A percentile compares a stretch with the other conserved stretches of the same genome.
These are phyloP conservation scores for Laspeyria flexula DNA, from an alignment of 2,888 invertebrate species.

Conservation along the genomic window DNA sequence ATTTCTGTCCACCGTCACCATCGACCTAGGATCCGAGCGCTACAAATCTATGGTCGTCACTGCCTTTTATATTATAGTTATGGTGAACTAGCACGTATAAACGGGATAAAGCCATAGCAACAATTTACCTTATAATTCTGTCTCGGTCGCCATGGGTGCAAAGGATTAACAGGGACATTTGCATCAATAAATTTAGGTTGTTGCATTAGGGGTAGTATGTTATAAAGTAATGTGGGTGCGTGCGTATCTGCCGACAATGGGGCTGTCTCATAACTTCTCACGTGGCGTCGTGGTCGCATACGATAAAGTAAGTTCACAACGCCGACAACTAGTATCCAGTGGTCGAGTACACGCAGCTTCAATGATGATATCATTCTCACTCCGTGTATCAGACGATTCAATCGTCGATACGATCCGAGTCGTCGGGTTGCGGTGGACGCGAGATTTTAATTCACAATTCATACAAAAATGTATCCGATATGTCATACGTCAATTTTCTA, in stretches of 20 bases:
- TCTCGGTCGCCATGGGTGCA: slow-evolving; percentile 24
- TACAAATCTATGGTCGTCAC: too few species aligned
- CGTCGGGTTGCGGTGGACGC: slow-evolving; percentile 53
- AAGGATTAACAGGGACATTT: slow-evolving; percentile 19
- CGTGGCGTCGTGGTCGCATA: slow-evolving; percentile 32
- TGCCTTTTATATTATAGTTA: too few species aligned
- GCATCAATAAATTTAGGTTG: slow-evolving; percentile 35
- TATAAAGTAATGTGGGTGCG: slow-evolving; percentile 25
- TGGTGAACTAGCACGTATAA: not conserved
- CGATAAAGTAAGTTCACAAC: slow-evolving; percentile 48
- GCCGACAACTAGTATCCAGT: slow-evolving; percentile 43
- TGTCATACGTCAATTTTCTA: slow-evolving; percentile 67
- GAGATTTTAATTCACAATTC: slow-evolving; percentile 64
- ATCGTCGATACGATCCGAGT: slow-evolving; percentile 63
- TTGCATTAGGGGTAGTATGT: slow-evolving; percentile 25
- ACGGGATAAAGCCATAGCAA: not conserved
- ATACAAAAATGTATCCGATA: slow-evolving; percentile 66
- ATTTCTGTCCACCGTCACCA: too few species aligned
- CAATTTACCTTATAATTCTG: slow-evolving; percentile 14
- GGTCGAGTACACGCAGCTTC: slow-evolving; percentile 44
- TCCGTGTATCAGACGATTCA: slow-evolving; percentile 65
- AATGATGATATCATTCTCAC: slow-evolving; percentile 66
- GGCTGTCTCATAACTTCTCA: slow-evolving; percentile 38
- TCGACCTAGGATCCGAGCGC: too few species aligned
- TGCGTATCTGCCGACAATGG: slow-evolving; percentile 36